Evolutionary conservation across 2,888 invertebrate genomes (phyloP).

Genomic region (Conops quadrifasciatus): DNA sequence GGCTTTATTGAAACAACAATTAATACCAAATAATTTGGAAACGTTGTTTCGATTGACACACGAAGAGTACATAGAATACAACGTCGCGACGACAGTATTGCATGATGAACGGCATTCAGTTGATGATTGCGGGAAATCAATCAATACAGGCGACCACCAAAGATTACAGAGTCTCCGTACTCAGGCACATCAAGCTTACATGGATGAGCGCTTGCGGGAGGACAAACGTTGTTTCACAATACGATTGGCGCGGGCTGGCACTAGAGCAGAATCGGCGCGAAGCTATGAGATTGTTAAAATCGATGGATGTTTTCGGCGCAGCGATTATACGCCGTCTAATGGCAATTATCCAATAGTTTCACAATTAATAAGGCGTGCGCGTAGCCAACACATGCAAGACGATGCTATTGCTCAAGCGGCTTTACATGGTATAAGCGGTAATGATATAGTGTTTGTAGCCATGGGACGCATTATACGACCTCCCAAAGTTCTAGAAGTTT

Average conservation of each 20-base stretch:
- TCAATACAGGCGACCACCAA: no score
- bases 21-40: slow-evolving; percentile 68
- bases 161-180: slow-evolving; percentile 48
- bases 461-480: slow-evolving; percentile 79
- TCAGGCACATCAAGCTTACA: slow-evolving; percentile 51
- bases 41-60: slow-evolving; percentile 53
- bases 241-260: slow-evolving; percentile 73
- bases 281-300: slow-evolving; percentile 76
- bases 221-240: slow-evolving; percentile 70
- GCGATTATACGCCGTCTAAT: slow-evolving; percentile 68
- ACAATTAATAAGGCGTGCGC: slow-evolving; percentile 67
- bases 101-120: slow-evolving; percentile 37
- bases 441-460: slow-evolving; percentile 75
- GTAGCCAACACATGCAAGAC: slow-evolving; percentile 54
- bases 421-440: slow-evolving; percentile 68
- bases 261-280: slow-evolving; percentile 74
- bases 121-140: slow-evolving; percentile 32
- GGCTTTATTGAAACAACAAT: slow-evolving; percentile 73
- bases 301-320: slow-evolving; percentile 72
- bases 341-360: slow-evolving; percentile 65
- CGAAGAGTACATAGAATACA: slow-evolving; percentile 37
- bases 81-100: slow-evolving; percentile 1
- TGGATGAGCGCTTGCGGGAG: slow-evolving; percentile 63
- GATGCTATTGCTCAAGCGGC: slow-evolving; percentile 67
- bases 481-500: slow-evolving; percentile 72